A percentile compares a stretch with the other conserved stretches of the same genome.
Conservation (phyloP, 2,113 vertebrate genomes). For the Acinonyx jubatus region DNA sequence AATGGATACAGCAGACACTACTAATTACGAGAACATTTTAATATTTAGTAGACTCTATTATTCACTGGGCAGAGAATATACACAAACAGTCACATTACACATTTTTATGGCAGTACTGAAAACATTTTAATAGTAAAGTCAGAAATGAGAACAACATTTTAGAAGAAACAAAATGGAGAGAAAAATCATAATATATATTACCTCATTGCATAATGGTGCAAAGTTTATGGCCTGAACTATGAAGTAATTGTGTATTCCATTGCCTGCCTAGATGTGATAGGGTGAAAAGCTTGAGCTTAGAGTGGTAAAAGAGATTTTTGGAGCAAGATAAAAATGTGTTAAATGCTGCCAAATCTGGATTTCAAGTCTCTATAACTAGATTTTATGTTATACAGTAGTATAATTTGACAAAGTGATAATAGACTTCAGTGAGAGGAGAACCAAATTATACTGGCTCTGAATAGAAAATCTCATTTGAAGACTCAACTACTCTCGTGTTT, state of each 20-base stretch:
- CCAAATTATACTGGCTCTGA: conserved; percentile 70
- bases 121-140: conserved; percentile 26
- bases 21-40: conserved; percentile 50
- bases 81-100: not conserved
- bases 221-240: conserved; percentile 6
- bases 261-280: not conserved
- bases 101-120: not conserved
- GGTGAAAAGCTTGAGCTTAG: not conserved
- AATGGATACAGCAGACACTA: not conserved
- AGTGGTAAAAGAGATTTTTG: conserved; percentile 19
- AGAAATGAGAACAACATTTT: conserved; percentile 27
- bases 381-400: conserved; percentile 62
- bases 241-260: not conserved
- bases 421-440: conserved; percentile 65
- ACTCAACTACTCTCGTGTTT: conserved; percentile 70
- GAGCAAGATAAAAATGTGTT: conserved; percentile 71
- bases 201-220: not conserved
- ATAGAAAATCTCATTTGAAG: conserved; percentile 78
- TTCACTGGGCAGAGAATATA: conserved; percentile 13
- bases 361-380: conserved; percentile 61
- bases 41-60: conserved; percentile 46
- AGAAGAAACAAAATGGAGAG: not conserved
- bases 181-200: not conserved
- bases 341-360: conserved; percentile 67
- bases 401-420: conserved; percentile 78